phyloP scores from a whole-genome alignment of 2,113 vertebrate species.

The Engystomops pustulosus region DNA sequence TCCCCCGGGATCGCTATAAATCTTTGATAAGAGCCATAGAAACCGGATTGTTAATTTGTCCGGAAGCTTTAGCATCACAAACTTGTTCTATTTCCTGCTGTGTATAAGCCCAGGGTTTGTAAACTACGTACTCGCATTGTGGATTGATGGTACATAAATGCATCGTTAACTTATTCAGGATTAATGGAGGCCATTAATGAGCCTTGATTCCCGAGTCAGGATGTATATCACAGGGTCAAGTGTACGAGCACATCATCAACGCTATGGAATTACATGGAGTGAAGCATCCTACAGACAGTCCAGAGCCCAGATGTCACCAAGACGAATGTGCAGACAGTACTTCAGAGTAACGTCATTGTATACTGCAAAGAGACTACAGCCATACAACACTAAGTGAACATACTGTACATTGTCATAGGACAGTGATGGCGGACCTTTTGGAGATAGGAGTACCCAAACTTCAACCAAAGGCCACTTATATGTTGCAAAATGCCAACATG shows the following conservation, averaged over 20 bases:
- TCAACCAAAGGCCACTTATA: too few species aligned
- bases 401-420: too few species aligned
- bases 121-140: not conserved
- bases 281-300: not conserved
- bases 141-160: not conserved
- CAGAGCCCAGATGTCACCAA: not conserved
- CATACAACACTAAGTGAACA: too few species aligned
- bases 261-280: not conserved
- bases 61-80: not conserved
- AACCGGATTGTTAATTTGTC: constrained; percentile 21
- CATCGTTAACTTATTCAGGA: not conserved
- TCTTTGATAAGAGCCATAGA: constrained; percentile 41
- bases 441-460: too few species aligned
- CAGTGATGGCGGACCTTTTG: too few species aligned
- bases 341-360: not conserved
- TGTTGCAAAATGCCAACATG: too few species aligned
- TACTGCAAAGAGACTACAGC: too few species aligned
- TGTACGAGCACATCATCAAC: too few species aligned
- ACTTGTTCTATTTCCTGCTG: constrained; percentile 23
- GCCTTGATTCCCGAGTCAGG: not conserved
- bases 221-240: constrained; percentile 1
- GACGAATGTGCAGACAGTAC: not conserved
- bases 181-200: constrained; percentile 24
- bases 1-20: constrained; percentile 35
- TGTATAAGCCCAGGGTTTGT: not conserved